A percentile compares a stretch with the other conserved stretches of the same genome.
Evolutionary conservation across 2,888 invertebrate genomes (phyloP).

Genomic region (Euphydryas editha): DNA sequence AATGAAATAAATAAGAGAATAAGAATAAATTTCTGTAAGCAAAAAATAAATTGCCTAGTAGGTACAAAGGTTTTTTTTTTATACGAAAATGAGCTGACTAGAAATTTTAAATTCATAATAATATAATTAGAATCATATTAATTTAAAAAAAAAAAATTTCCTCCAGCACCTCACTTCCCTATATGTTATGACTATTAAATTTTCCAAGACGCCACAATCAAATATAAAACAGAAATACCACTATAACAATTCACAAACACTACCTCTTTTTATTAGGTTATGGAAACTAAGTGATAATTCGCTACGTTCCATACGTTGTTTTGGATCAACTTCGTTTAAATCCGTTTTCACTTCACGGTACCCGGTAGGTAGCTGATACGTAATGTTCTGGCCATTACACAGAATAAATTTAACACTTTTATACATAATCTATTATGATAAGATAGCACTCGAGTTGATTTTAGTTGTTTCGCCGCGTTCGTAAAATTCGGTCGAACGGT

Average conservation of each 20-base stretch:
- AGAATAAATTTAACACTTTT: conserved; percentile 72
- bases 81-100: no score
- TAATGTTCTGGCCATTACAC: conserved; percentile 74
- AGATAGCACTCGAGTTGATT: conserved; percentile 60
- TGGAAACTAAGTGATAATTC: conserved; percentile 79
- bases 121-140: no score
- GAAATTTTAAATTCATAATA: no score
- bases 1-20: no score
- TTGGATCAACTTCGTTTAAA: conserved; percentile 47
- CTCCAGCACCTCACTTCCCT: neutral
- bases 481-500: conserved; percentile 34
- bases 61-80: no score
- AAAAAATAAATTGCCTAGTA: no score
- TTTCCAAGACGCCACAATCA: conserved; percentile 10
- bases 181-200: conserved; percentile 24
- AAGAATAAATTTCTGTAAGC: no score
- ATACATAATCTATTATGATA: conserved; percentile 79
- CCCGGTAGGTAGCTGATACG: conserved; percentile 63
- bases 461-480: conserved; percentile 46
- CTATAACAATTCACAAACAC: conserved; percentile 47
- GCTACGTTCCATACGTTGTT: conserved; percentile 71
- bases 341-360: conserved; percentile 47
- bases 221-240: conserved; percentile 25
- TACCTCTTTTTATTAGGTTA: conserved; percentile 80
- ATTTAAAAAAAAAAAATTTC: no score